Evolutionary conservation across 2,797 vertebrate species (phyloP).

Genomic region (Myiotriccus ornatus): DNA sequence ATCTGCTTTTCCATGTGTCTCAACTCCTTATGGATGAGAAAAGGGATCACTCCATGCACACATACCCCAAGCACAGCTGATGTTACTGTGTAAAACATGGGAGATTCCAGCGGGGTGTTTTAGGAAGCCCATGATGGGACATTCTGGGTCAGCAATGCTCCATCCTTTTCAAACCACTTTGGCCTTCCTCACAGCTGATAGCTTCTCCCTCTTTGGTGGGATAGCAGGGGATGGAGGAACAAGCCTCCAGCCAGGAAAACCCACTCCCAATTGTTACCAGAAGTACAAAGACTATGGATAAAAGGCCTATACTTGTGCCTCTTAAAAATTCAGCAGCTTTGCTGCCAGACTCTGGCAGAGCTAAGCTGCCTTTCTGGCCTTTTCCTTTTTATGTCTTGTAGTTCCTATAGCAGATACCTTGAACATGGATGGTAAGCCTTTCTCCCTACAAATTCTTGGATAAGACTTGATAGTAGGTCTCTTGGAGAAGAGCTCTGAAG

Average conservation of each 20-base stretch:
- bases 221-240: not conserved
- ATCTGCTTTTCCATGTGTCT: not conserved
- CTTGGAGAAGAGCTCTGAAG: not conserved
- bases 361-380: not conserved
- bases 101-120: not conserved
- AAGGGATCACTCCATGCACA: not conserved
- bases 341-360: not conserved
- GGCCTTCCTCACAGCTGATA: not conserved
- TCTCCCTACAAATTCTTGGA: not conserved
- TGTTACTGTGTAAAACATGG: not conserved
- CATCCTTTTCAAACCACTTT: not conserved
- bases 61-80: rapidly evolving
- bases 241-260: not conserved
- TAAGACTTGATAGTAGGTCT: not conserved
- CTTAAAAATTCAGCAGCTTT: not conserved
- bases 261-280: not conserved
- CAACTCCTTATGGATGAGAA: not conserved
- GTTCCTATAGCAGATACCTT: not conserved
- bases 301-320: not conserved
- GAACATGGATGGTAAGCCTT: not conserved
- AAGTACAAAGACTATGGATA: not conserved
- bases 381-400: not conserved
- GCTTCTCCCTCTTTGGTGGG: not conserved
- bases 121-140: not conserved
- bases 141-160: not conserved